These are phyloP conservation scores for Chaetura pelagica DNA, from an alignment of 2,113 vertebrate species.

Conservation along the genomic window DNA sequence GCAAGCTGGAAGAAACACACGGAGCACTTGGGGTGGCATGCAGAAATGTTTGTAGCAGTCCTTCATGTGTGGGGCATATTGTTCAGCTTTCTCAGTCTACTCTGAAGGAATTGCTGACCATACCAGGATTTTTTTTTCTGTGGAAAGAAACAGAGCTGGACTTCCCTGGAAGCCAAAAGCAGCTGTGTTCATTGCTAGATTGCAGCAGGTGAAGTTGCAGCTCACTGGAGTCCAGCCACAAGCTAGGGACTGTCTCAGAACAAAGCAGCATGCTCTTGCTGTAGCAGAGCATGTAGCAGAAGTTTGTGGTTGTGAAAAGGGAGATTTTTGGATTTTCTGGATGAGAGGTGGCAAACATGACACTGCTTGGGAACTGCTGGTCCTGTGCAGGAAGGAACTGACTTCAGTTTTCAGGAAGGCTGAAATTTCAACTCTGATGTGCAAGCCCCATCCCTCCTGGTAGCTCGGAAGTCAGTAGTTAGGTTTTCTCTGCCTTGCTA, in stretches of 20 bases:
- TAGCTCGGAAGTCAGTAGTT: not conserved
- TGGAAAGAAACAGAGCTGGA: not conserved
- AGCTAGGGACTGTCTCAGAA: not conserved
- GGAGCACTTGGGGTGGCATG: rapidly evolving
- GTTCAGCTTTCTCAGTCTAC: not conserved
- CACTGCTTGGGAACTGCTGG: rapidly evolving
- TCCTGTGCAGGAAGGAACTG: not conserved
- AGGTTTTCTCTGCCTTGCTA: not conserved
- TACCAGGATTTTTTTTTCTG: not conserved
- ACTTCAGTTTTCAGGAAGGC: not conserved
- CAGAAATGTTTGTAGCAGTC: not conserved
- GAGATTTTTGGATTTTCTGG: not conserved
- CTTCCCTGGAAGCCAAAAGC: not conserved
- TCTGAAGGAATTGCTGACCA: not conserved
- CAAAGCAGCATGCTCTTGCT: not conserved
- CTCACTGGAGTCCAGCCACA: not conserved
- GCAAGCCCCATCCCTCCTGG: not conserved
- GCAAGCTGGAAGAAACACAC: rapidly evolving
- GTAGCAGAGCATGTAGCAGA: not conserved
- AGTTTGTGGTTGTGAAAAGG: not conserved
- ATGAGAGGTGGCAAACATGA: not conserved
- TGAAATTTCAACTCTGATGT: not conserved
- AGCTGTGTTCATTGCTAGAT: not conserved
- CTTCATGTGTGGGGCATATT: not conserved
- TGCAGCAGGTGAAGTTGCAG: not conserved